Conservation (phyloP, 2,888 invertebrate genomes). For the Lasius platythorax region DNA sequence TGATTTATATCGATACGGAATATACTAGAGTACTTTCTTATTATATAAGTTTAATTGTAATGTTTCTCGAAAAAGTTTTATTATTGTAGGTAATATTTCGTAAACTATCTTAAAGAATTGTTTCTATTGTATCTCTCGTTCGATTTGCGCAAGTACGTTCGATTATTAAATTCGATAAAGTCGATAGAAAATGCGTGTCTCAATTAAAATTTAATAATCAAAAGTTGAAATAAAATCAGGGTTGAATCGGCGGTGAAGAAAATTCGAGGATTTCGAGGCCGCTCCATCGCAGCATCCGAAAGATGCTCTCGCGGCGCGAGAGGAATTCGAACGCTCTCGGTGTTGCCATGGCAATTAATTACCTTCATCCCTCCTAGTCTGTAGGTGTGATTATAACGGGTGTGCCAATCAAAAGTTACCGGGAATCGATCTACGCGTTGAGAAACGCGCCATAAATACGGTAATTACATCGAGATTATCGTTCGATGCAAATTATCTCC, state of each 20-base stretch:
- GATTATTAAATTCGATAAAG: neutral
- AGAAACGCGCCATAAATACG: constrained; percentile 63
- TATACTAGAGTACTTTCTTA: too few species aligned
- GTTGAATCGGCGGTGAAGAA: neutral
- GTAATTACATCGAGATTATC: constrained; percentile 67
- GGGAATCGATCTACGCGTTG: constrained; percentile 66
- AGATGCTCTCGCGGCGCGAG: constrained; percentile 60
- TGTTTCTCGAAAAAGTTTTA: neutral
- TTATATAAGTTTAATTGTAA: neutral
- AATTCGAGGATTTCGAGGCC: constrained; percentile 17
- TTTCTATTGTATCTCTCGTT: neutral
- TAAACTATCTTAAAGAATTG: neutral
- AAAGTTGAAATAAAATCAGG: neutral
- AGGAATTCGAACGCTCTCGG: constrained; percentile 83
- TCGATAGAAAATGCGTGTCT: neutral
- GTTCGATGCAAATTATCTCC: constrained; percentile 61
- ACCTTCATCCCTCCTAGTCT: constrained; percentile 84
- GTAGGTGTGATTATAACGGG: constrained; percentile 82
- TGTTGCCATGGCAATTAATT: constrained; percentile 86
- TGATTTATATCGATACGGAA: too few species aligned
- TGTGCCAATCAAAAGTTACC: constrained; percentile 79
- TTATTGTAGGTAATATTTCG: too few species aligned
- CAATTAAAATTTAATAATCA: neutral
- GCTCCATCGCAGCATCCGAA: constrained; percentile 34
- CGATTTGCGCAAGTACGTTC: neutral